phyloP scores from a whole-genome alignment of 2,113 vertebrate species.

The Myiozetetes cayanensis region DNA sequence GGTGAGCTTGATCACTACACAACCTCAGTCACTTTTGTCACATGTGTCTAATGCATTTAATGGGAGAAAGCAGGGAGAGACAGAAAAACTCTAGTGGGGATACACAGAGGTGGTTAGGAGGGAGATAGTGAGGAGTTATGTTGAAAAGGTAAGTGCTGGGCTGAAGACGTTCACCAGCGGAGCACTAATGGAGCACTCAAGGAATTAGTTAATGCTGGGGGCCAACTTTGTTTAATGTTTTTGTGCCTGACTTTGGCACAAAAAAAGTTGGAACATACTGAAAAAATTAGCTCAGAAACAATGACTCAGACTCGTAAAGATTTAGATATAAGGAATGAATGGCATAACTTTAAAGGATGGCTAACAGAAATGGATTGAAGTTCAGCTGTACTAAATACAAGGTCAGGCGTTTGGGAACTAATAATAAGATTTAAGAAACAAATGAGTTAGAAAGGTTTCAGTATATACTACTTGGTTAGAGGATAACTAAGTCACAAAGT shows the following conservation, averaged over 20 bases:
- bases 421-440: background rate
- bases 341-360: background rate
- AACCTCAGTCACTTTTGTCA: background rate
- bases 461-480: background rate
- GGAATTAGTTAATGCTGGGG: rapidly evolving
- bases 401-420: background rate
- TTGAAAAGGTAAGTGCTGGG: background rate
- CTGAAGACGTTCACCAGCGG: background rate
- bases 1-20: background rate
- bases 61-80: background rate
- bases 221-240: background rate
- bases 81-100: background rate
- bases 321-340: background rate
- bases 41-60: background rate
- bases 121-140: background rate
- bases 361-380: background rate
- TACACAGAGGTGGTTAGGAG: background rate
- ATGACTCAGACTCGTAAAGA: background rate
- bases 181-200: background rate
- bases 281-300: background rate
- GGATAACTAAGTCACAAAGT: background rate
- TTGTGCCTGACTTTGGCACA: background rate
- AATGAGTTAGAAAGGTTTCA: background rate
- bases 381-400: background rate
- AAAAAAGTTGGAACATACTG: background rate